phyloP scores from a whole-genome alignment of 2,888 invertebrate species.

The Sipha maydis region DNA sequence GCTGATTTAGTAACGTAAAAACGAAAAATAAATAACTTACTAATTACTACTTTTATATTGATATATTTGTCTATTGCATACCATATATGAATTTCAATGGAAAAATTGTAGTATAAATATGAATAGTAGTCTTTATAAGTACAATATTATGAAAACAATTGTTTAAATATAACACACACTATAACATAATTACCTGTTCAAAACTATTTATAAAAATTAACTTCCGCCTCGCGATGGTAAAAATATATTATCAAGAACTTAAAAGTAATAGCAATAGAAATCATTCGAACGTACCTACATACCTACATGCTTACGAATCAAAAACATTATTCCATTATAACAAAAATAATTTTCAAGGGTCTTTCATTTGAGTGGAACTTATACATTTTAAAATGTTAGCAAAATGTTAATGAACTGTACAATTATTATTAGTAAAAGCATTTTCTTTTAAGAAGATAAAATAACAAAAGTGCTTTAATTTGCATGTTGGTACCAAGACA shows the following conservation, averaged over 20 bases:
- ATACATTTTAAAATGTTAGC: neutral
- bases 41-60: neutral
- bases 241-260: neutral
- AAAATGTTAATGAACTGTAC: too few relatives aligned
- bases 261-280: neutral
- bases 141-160: neutral
- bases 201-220: neutral
- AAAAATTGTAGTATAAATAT: neutral
- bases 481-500: too few relatives aligned
- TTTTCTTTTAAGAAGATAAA: too few relatives aligned
- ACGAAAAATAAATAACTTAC: neutral
- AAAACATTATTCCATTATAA: neutral
- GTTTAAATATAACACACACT: neutral
- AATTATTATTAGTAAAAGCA: too few relatives aligned
- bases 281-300: neutral
- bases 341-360: neutral
- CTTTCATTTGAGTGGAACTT: neutral
- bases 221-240: neutral
- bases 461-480: too few relatives aligned
- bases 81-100: slow-evolving; percentile 16
- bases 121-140: neutral
- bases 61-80: neutral
- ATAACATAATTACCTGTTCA: neutral
- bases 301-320: neutral
- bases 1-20: neutral